Evolutionary conservation across 1,140 invertebrate species (phyloP), one percentile per base, ranked within the genome.

Genomic region (Solenopsis fugax): DNA sequence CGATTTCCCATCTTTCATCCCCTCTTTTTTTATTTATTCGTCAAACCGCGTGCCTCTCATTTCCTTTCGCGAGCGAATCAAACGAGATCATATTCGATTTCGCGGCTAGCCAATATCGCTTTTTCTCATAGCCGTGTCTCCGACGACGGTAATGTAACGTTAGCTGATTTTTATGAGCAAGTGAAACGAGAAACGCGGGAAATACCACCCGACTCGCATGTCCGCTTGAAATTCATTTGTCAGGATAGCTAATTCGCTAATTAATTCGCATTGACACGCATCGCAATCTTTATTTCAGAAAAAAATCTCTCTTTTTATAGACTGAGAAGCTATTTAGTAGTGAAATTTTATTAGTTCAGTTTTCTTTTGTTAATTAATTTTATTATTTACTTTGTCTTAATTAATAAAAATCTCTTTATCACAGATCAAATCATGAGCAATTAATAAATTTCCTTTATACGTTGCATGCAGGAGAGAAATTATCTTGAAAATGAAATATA

Each of bases 21-120:
- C 34, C 16, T 41, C 7, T 41, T 41, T 41, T 41, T 41, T 29
- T 24, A 10, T 18, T 54, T 21, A 24, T 10, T 1, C 41, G 24
- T 45, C 24, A 24, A 50, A 50, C 48, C 60, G 45, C 52, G 45
- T 9, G 52, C 50, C 10, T 48, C n/a, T 48, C 18, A n/a, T 45
- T 52, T 48, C 58, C 56, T 45, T 24, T 45, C 4, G 10, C n/a
- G 5, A 18, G 54, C 34, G 48, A 54, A 80, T 56, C 12, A 54
- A 48, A 50, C 34, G 41, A 69, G 45, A 60, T 41, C 41, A 71
- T 62, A 84, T 84, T 88, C 76, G 69, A 82, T 88, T 88, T 87
- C 85, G 88, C 78, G 88, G 86, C 86, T 78, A 85, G 41, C 85
- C 87, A 48, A 73, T 69, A 72, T 60, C 37, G 12, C 50, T 87